Evolutionary conservation across 2,797 vertebrate species (phyloP), one percentile per base, ranked within the genome.

Genomic region (Leptodactylus fallax): DNA sequence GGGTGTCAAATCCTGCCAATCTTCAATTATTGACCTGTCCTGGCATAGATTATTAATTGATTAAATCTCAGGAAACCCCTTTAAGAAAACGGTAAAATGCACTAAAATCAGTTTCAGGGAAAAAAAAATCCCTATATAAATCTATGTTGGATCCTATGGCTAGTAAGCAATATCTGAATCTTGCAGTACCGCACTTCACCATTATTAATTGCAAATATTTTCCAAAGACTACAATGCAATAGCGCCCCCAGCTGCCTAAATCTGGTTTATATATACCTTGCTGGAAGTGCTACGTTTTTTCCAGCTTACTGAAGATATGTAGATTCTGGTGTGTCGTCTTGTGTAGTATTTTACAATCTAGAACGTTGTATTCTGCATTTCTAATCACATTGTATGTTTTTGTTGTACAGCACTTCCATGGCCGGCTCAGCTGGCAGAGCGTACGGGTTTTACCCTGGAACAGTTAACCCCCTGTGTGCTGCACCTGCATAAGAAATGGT

Each of bases 401-500:
- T 13, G 7, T 27, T 85, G 55, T 74, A 76, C 93, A 99, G 98
- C 95, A 91, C 96, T 95, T 23, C 92, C 98, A 60, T 99, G 98
- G 98, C 97, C 96, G 53, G 92, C 91, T 65, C 95, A 95, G 88
- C 91, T 99, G 23, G 92, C 92, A 0, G 98, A 98, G 72, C 95
- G 95, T 90, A 99, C 98, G 0, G 96, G 98, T 8, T 99, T 98
- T 93, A 96, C 96, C 78, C 94, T 96, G 58, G 94, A 97, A 86
- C 96, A 97, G 89, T 96, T 99, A 1, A 89, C 95, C 45, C 94
- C 96, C 36, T 96, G 96, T 0, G 93, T 96, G 63, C 91, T 98
- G 86, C 95, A 95, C 91, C 97, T 99, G 74, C 95, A 97, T 90
- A 95, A 97, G 79, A 99, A 98, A 88, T 99, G 98, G 98, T 99